phyloP scores from a whole-genome alignment of 2,888 invertebrate species.

The Scaptomyza reducta region DNA sequence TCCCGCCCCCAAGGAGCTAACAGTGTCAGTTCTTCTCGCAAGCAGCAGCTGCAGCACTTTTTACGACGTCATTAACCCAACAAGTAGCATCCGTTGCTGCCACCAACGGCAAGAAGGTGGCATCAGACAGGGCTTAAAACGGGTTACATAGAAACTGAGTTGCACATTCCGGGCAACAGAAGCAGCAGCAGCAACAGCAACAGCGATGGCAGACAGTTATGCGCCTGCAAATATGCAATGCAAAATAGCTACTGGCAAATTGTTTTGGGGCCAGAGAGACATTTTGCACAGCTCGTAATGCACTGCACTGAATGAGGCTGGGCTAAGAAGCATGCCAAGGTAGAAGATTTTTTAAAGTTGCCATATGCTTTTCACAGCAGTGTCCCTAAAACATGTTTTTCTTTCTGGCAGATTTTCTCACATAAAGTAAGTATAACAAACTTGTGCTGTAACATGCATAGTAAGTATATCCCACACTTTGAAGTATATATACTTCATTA shows the following conservation, averaged over 20 bases:
- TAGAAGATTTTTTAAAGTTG: slow-evolving; percentile 19
- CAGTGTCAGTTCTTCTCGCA: slow-evolving; percentile 47
- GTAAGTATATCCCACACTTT: too few relatives aligned
- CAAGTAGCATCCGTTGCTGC: slow-evolving; percentile 62
- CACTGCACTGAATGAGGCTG: slow-evolving; percentile 26
- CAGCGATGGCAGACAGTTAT: slow-evolving; percentile 45
- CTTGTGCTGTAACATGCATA: not conserved
- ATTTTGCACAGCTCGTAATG: slow-evolving; percentile 45
- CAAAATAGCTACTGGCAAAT: slow-evolving; percentile 60
- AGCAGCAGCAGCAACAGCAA: slow-evolving; percentile 9
- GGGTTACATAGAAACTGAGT: slow-evolving; percentile 46
- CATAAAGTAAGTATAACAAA: not conserved
- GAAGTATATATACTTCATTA: too few relatives aligned
- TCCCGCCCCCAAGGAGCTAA: slow-evolving; percentile 23
- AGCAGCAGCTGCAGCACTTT: slow-evolving; percentile 53
- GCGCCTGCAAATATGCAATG: slow-evolving; percentile 68
- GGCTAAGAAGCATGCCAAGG: not conserved
- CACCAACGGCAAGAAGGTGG: slow-evolving; percentile 27
- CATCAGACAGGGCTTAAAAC: slow-evolving; percentile 39
- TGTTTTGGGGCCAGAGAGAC: slow-evolving; percentile 51
- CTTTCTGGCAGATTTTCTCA: slow-evolving; percentile 1
- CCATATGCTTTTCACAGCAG: not conserved
- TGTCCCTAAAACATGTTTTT: slow-evolving; percentile 24
- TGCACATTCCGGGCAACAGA: slow-evolving; percentile 47
- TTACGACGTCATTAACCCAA: slow-evolving; percentile 73